Evolutionary conservation across 2,888 invertebrate genomes (phyloP).

Genomic region (Spicauda simplicius): DNA sequence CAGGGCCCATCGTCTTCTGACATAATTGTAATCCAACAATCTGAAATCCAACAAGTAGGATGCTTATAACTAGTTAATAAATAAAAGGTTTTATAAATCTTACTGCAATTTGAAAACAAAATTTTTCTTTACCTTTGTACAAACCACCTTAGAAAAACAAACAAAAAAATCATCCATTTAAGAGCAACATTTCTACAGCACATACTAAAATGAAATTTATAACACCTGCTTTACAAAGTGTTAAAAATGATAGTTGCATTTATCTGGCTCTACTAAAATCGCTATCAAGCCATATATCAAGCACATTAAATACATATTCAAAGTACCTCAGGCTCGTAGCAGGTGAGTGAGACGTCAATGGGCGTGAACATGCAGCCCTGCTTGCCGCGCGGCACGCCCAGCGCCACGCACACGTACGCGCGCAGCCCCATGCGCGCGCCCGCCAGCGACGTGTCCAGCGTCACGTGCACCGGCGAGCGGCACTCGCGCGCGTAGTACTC

Average conservation of each 20-base stretch:
- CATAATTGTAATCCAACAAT: conserved; percentile 91
- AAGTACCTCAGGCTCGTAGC: conserved; percentile 95
- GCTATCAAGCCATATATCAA: no score
- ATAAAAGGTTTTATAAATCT: no score
- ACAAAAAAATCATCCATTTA: no score
- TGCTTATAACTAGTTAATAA: neutral
- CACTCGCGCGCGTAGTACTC: conserved; percentile 98
- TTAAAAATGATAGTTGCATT: no score
- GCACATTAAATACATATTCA: no score
- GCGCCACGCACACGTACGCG: conserved; percentile 95
- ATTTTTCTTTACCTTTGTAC: no score
- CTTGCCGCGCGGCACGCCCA: conserved; percentile 97
- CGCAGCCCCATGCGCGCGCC: conserved; percentile 96
- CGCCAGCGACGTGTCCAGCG: conserved; percentile 96
- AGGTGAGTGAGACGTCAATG: conserved; percentile 93
- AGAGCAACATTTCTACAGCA: no score
- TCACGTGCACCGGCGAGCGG: conserved; percentile 96
- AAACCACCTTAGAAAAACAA: no score
- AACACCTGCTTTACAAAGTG: no score
- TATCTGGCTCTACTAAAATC: no score
- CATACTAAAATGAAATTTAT: no score
- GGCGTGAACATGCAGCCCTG: conserved; percentile 98
- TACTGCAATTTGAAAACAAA: no score
- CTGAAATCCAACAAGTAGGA: conserved; percentile 47
- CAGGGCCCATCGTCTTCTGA: conserved; percentile 90